A percentile compares a stretch with the other conserved stretches of the same genome.
These are phyloP conservation scores for Nesospiza acunhae DNA, from an alignment of 2,113 vertebrate species.

Conservation along the genomic window DNA sequence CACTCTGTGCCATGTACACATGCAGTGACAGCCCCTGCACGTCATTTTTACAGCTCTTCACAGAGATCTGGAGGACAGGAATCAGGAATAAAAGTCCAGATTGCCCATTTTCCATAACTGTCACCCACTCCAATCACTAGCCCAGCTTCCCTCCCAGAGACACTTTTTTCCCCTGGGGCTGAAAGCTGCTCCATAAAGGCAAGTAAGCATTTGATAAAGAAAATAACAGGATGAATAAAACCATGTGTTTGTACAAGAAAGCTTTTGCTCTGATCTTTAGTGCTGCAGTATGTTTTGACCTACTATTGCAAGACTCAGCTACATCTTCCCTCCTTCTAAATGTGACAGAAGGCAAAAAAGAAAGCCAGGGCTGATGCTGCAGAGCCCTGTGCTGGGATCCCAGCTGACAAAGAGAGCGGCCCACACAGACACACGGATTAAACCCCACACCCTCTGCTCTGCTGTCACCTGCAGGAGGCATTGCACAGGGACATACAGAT, in stretches of 20 bases:
- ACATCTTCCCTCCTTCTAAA: slow-evolving; percentile 58
- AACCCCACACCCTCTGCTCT: neutral
- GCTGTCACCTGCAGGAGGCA: slow-evolving; percentile 28
- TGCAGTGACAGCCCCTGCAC: neutral
- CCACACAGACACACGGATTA: neutral
- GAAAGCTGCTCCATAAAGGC: slow-evolving; percentile 5
- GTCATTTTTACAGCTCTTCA: neutral
- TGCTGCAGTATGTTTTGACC: slow-evolving; percentile 57
- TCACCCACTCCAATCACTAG: neutral
- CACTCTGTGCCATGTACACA: accelerated
- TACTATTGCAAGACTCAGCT: slow-evolving; percentile 63
- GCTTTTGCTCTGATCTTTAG: slow-evolving; percentile 52
- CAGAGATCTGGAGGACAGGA: neutral
- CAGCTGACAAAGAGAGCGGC: slow-evolving; percentile 54
- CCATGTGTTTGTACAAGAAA: slow-evolving; percentile 36
- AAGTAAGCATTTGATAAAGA: slow-evolving; percentile 29
- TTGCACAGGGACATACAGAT: accelerated
- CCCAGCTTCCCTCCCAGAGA: neutral
- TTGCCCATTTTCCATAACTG: neutral
- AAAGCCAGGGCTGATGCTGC: neutral
- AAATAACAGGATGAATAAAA: slow-evolving; percentile 54
- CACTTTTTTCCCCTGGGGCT: neutral
- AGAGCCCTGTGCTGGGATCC: slow-evolving; percentile 22
- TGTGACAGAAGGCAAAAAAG: slow-evolving; percentile 46
- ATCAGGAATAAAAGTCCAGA: neutral